Percentiles rank a stretch among this genome's conserved stretches.
Evolutionary conservation across 1,140 invertebrate genomes (phyloP).

Genomic region (Drosophila kohkoa): DNA sequence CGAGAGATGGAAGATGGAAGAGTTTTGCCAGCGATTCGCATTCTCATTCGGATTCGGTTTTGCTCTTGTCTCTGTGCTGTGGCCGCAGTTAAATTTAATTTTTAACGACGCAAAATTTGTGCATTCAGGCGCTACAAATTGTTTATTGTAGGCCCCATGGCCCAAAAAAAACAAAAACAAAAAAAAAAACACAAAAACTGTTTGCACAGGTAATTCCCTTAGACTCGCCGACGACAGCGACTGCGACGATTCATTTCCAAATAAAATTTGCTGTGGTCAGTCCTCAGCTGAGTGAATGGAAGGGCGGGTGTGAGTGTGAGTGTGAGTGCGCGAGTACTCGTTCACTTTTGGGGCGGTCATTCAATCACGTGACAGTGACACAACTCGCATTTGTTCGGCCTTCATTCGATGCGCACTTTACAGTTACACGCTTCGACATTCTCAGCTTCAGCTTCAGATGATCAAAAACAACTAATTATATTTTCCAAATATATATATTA

Average conservation of each 20-base stretch:
- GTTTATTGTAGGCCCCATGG: constrained; percentile 74
- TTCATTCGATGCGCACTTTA: constrained; percentile 32
- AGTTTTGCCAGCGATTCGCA: constrained; percentile 25
- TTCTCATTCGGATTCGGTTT: constrained; percentile 27
- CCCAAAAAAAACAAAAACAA: constrained; percentile 23
- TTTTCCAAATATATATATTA: too few relatives aligned
- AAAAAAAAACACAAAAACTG: neutral
- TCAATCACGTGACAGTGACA: constrained; percentile 50
- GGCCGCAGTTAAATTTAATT: constrained; percentile 69
- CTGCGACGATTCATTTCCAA: constrained; percentile 63
- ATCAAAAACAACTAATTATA: neutral
- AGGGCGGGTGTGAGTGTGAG: neutral
- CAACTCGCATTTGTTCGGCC: constrained; percentile 19
- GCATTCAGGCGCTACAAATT: constrained; percentile 82
- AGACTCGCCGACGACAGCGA: constrained; percentile 22
- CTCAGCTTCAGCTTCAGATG: neutral
- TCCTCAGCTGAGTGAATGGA: constrained; percentile 13
- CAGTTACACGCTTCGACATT: constrained; percentile 33
- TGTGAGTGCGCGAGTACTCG: neutral
- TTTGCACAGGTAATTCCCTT: constrained; percentile 33
- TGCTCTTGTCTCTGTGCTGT: constrained; percentile 37
- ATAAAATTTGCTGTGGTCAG: constrained; percentile 77
- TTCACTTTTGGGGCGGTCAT: constrained; percentile 32
- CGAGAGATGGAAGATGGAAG: too few relatives aligned
- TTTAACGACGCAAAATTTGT: constrained; percentile 80